Evolutionary conservation across 2,113 vertebrate genomes (phyloP).

Genomic region (Laterallus jamaicensis): DNA sequence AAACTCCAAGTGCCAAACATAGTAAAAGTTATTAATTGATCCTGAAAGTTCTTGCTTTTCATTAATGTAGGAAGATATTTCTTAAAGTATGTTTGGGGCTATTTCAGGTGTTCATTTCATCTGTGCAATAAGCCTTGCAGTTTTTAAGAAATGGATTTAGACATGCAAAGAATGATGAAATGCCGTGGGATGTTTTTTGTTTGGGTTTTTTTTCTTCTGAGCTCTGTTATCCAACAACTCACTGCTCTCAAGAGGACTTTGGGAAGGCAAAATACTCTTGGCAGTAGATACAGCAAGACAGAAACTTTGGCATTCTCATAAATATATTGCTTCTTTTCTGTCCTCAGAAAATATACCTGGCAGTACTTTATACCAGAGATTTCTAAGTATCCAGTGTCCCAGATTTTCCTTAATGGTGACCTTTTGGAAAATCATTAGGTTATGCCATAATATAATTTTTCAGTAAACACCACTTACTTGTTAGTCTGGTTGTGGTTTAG

Average conservation of each 20-base stretch:
- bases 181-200: too few relatives aligned
- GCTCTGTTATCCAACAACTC: background rate
- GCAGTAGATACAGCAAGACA: background rate
- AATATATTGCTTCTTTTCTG: background rate
- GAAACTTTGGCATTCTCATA: background rate
- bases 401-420: background rate
- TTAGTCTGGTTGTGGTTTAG: background rate
- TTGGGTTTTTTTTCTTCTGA: background rate
- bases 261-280: background rate
- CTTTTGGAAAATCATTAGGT: background rate
- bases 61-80: background rate
- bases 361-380: background rate
- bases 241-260: background rate
- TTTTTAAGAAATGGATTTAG: background rate
- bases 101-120: background rate
- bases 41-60: background rate
- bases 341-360: background rate
- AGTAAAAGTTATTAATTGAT: background rate
- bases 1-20: background rate
- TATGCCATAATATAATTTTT: background rate
- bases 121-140: background rate
- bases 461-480: background rate
- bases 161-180: background rate
- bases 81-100: background rate
- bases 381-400: background rate